These are phyloP conservation scores for Phymatocera aterrima DNA, from an alignment of 2,888 invertebrate species.

Conservation along the genomic window DNA sequence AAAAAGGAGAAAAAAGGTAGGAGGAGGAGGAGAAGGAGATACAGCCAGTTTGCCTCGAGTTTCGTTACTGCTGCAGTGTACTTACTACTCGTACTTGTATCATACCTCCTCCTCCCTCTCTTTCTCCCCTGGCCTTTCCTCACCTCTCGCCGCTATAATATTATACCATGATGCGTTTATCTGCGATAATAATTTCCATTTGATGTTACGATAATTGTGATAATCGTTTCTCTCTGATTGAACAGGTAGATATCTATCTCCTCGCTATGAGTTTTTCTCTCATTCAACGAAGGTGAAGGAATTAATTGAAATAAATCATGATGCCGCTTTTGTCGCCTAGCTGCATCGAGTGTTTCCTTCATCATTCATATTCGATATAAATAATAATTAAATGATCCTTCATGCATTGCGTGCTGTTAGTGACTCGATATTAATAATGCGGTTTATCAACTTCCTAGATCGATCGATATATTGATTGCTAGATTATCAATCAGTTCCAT, in stretches of 20 bases:
- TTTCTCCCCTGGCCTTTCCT: background rate
- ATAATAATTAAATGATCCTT: background rate
- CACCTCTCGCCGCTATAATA: background rate
- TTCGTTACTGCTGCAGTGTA: conserved; percentile 12
- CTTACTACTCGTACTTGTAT: background rate
- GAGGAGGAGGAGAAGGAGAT: background rate
- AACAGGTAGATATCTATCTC: background rate
- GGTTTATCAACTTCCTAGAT: background rate
- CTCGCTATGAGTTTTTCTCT: background rate
- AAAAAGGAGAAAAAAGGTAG: background rate
- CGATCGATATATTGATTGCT: background rate
- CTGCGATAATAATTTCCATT: background rate
- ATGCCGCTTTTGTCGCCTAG: background rate
- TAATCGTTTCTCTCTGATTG: too few relatives aligned
- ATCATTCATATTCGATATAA: background rate
- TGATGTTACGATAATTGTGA: background rate
- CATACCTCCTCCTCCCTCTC: too few relatives aligned
- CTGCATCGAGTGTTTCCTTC: background rate
- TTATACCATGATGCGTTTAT: background rate
- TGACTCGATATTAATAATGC: background rate
- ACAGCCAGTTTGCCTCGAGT: conserved; percentile 11
- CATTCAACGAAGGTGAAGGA: background rate
- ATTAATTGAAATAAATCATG: background rate
- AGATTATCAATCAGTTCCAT: background rate
- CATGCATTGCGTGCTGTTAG: too few relatives aligned